Percentiles rank a stretch among this genome's conserved stretches.
Conservation (phyloP, 2,113 vertebrate species). For the Raja brachyura region DNA sequence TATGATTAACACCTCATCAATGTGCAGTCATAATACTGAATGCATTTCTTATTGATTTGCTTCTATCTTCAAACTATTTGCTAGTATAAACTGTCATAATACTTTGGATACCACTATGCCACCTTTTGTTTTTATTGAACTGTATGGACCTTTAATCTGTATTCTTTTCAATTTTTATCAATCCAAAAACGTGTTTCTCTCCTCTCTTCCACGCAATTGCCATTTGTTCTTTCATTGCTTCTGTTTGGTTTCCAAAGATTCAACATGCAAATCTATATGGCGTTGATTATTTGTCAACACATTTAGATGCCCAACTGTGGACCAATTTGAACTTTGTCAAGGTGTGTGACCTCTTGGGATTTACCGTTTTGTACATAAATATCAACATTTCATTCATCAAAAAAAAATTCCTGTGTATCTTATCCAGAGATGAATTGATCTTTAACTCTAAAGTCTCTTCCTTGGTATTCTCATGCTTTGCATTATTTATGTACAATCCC, state of each 20-base stretch:
- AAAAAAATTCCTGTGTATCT: neutral
- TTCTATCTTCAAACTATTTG: neutral
- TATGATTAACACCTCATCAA: neutral
- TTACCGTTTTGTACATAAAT: neutral
- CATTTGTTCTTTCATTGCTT: neutral
- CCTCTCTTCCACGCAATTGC: neutral
- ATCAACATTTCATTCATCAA: neutral
- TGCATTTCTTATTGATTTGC: neutral
- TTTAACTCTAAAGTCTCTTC: neutral
- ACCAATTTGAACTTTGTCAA: neutral
- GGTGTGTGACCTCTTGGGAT: neutral
- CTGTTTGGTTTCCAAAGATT: neutral
- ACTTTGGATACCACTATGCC: neutral
- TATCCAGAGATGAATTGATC: neutral
- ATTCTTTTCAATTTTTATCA: neutral
- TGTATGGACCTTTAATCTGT: neutral
- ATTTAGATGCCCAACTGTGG: neutral
- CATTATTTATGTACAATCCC: neutral
- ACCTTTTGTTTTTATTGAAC: neutral
- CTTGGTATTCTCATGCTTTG: neutral
- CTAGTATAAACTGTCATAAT: neutral
- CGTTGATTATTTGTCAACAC: neutral
- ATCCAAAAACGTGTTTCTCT: neutral
- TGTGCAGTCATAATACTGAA: slow-evolving; percentile 1
- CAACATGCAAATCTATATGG: neutral